Evolutionary conservation across 2,797 vertebrate species (phyloP).

Genomic region (Pterois miles): DNA sequence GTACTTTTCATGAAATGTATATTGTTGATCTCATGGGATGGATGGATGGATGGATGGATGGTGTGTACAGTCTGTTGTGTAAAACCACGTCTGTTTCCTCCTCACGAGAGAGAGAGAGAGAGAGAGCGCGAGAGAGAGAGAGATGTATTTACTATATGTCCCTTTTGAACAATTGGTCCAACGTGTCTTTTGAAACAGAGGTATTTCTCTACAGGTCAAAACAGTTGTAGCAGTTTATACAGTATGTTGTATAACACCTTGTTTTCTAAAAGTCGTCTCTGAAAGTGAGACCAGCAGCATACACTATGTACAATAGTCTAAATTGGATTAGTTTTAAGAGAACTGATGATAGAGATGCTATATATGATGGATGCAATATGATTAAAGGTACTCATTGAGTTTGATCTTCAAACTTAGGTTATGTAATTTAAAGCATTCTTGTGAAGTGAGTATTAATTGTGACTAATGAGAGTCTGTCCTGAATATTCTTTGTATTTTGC

Average conservation of each 20-base stretch:
- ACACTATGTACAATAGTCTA: constrained; percentile 80
- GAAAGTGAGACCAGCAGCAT: constrained; percentile 74
- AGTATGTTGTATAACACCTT: constrained; percentile 79
- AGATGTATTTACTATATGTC: constrained; percentile 73
- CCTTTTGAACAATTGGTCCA: constrained; percentile 76
- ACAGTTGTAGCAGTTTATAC: constrained; percentile 82
- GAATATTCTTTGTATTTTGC: constrained; percentile 99
- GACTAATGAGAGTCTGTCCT: constrained; percentile 95
- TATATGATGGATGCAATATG: constrained; percentile 88
- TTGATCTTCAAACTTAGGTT: constrained; percentile 85
- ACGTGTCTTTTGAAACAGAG: constrained; percentile 78
- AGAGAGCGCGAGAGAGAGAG: constrained; percentile 58
- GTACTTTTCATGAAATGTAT: constrained; percentile 77
- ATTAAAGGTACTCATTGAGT: constrained; percentile 85
- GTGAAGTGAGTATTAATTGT: constrained; percentile 90
- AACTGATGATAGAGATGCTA: constrained; percentile 81
- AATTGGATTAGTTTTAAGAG: constrained; percentile 84
- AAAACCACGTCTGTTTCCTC: constrained; percentile 64
- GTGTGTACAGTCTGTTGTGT: constrained; percentile 70
- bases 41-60: constrained; percentile 45
- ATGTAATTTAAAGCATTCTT: constrained; percentile 88
- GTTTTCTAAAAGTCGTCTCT: constrained; percentile 73
- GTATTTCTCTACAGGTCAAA: constrained; percentile 79
- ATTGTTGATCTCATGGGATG: constrained; percentile 67
- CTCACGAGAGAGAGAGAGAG: constrained; percentile 59